phyloP scores from a whole-genome alignment of 2,888 invertebrate species.

The Bugulina stolonifera region DNA sequence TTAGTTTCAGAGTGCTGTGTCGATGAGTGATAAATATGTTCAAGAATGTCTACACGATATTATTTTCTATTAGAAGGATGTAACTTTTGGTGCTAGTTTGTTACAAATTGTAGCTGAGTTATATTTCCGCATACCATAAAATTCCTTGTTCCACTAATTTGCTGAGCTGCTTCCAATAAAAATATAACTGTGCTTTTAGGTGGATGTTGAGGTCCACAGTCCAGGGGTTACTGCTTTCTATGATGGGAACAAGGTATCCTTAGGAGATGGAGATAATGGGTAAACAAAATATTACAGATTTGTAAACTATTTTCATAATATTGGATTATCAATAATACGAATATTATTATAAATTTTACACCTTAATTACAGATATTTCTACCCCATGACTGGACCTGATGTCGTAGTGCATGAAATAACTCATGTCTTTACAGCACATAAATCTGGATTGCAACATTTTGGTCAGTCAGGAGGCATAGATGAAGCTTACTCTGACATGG shows the following conservation, averaged over 20 bases:
- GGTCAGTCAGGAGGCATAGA: neutral
- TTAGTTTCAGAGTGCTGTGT: too few relatives aligned
- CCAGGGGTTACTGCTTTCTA: neutral
- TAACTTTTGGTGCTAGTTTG: too few relatives aligned
- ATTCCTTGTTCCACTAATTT: too few relatives aligned
- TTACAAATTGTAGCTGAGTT: too few relatives aligned
- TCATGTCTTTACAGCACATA: constrained; percentile 23
- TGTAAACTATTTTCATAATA: too few relatives aligned
- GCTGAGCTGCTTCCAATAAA: too few relatives aligned
- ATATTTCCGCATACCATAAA: too few relatives aligned
- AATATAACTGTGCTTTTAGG: neutral
- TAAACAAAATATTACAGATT: neutral
- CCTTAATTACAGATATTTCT: neutral
- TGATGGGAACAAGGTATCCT: neutral
- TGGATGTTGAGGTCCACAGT: constrained; percentile 10
- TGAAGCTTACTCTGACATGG: constrained; percentile 17
- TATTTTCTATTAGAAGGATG: too few relatives aligned
- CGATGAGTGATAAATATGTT: too few relatives aligned
- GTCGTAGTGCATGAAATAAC: constrained; percentile 3
- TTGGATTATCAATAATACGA: too few relatives aligned
- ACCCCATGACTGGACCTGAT: constrained; percentile 8
- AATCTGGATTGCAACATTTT: neutral
- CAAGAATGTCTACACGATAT: too few relatives aligned
- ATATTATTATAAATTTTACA: too few relatives aligned
- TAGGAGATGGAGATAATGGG: constrained; percentile 15